Evolutionary conservation across 2,113 vertebrate species (phyloP), one percentile per base, ranked within the genome.

Genomic region (Zosterops hypoxanthus): DNA sequence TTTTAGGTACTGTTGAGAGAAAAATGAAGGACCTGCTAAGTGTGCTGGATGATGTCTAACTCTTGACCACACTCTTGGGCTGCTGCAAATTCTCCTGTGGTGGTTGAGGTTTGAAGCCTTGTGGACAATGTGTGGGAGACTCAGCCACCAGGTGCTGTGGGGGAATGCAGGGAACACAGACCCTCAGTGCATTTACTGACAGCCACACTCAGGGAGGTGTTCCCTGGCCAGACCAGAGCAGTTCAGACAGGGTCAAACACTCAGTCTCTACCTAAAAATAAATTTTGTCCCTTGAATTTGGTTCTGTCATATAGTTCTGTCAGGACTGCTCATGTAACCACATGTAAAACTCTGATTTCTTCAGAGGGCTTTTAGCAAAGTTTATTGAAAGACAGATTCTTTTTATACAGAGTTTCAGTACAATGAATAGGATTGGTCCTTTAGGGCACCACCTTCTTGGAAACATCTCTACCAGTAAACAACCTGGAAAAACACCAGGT

Each of bases 91-190:
- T 66, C 36, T 39, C 0, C 31, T 33, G 61, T 55, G 66, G 19
- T 41, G 68, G 42, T 4, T 77, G 33, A 25, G 21, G 68, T 88
- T 49, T 2, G 8, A 25, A 83, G 47, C 44, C 31, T 23, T 47
- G 44, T n/a, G 33, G 22, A 23, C 46, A 46, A 19, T 4, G 36
- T 34, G 24, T 36, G 34, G 31, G 12, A 16, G 26, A 5, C 2
- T 29, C 1, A 1, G 49, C 28, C 22, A 41, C 8, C 14, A 6
- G 1, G 6, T 19, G 42, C 24, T 55, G 2, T 42, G 63, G 44
- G 42, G 46, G 17, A 47, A 9, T 13, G 24, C 19, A 47, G 65
- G 55, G 71, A 36, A 3, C 39, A 63, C 66, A 85, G 73, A 33
- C 13, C 42, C 59, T 39, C 31, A 29, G 6, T 15, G 69, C 31